Conservation (phyloP, 2,113 vertebrate genomes). For the Mastomys coucha region DNA sequence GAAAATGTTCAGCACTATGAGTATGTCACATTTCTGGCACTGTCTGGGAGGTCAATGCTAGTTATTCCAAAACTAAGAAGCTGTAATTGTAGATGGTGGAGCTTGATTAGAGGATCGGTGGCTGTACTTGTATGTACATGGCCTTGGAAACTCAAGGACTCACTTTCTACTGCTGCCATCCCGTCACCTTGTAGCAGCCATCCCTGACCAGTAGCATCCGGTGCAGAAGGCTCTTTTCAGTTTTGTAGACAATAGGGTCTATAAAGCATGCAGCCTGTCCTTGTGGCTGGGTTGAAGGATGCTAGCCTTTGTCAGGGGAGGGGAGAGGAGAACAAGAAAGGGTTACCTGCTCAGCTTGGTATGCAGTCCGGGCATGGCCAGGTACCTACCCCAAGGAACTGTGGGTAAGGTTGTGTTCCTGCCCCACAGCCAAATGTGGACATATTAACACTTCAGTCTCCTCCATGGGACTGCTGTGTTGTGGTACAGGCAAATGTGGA, state of each 20-base stretch:
- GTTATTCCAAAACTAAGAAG: background rate
- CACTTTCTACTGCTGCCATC: no score
- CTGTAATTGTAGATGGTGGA: background rate
- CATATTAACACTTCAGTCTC: background rate
- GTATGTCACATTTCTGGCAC: background rate
- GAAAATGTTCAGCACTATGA: background rate
- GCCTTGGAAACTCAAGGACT: background rate
- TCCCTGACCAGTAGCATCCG: background rate
- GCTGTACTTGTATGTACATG: background rate
- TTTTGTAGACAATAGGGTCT: background rate
- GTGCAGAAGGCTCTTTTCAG: background rate
- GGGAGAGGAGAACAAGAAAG: background rate
- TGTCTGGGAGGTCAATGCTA: background rate
- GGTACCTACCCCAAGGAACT: background rate
- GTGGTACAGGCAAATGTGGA: background rate
- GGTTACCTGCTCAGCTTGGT: background rate
- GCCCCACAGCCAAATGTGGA: background rate
- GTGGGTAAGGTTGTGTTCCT: background rate
- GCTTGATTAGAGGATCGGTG: background rate
- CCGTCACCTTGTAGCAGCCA: background rate
- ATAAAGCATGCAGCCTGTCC: background rate
- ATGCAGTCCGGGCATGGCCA: background rate
- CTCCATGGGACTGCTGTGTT: background rate
- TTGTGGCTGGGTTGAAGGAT: background rate
- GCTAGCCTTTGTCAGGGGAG: background rate